Evolutionary conservation across 2,888 invertebrate species (phyloP).

Genomic region (Drosophila anomalata): DNA sequence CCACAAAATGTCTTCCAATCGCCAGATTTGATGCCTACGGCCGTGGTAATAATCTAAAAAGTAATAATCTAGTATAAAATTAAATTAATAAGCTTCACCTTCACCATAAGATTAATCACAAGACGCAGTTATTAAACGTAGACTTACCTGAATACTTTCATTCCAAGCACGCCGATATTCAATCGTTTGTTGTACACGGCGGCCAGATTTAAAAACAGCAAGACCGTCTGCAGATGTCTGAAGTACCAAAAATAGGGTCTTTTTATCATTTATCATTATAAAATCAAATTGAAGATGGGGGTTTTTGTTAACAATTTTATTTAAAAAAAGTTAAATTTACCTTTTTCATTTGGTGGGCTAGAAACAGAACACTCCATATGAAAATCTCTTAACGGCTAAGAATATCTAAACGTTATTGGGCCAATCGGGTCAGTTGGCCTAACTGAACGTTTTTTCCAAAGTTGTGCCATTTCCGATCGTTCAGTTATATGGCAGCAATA

Average conservation of each 20-base stretch:
- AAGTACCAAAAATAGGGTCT: slow-evolving; percentile 45
- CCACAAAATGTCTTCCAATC: slow-evolving; percentile 86
- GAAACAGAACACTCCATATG: not conserved
- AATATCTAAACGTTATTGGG: not conserved
- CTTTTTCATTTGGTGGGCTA: not conserved
- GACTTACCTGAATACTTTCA: slow-evolving; percentile 84
- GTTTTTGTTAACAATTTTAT: too few relatives aligned
- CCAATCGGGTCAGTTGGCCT: not conserved
- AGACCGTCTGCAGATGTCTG: slow-evolving; percentile 86
- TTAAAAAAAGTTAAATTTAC: not conserved
- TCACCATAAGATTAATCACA: not conserved
- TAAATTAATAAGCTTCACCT: too few relatives aligned
- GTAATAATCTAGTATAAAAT: too few relatives aligned
- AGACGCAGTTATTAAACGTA: too few relatives aligned
- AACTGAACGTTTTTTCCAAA: not conserved
- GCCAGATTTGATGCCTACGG: slow-evolving; percentile 78
- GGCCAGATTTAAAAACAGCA: slow-evolving; percentile 86
- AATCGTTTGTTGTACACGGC: slow-evolving; percentile 87
- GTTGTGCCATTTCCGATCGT: too few relatives aligned
- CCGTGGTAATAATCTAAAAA: too few relatives aligned
- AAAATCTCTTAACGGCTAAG: not conserved
- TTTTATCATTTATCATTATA: too few relatives aligned
- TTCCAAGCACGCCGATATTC: slow-evolving; percentile 87
- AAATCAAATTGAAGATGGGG: too few relatives aligned
- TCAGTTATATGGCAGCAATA: too few relatives aligned